Evolutionary conservation across 2,888 invertebrate genomes (phyloP).

Genomic region (Eupithecia subfuscata): DNA sequence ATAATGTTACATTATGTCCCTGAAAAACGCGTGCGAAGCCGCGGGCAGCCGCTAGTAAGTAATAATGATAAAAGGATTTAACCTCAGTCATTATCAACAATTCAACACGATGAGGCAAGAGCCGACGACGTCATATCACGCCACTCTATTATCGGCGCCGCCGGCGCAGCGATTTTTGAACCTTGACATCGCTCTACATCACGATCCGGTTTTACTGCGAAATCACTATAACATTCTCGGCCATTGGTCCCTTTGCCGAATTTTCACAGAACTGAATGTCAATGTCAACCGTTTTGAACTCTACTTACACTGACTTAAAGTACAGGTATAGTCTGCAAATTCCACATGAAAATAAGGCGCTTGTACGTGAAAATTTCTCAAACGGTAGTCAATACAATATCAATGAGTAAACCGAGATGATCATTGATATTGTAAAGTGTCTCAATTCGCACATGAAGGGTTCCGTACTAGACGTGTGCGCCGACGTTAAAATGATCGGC

Average conservation of each 20-base stretch:
- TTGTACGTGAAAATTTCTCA: not conserved
- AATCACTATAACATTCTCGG: conserved; percentile 31
- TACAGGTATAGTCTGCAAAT: not conserved
- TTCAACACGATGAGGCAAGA: conserved; percentile 36
- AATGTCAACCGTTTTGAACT: conserved; percentile 15
- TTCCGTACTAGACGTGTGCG: no score
- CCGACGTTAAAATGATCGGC: no score
- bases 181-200: conserved; percentile 63
- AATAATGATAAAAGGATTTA: not conserved
- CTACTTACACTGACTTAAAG: not conserved
- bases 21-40: not conserved
- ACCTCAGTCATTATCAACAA: conserved; percentile 14
- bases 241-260: conserved; percentile 29
- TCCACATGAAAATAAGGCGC: not conserved
- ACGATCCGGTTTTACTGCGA: conserved; percentile 41
- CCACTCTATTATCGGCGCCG: conserved; percentile 70
- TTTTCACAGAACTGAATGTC: conserved; percentile 14
- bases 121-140: conserved; percentile 76
- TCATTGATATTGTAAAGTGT: no score
- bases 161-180: conserved; percentile 52
- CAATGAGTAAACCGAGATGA: not conserved
- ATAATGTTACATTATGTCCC: no score
- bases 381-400: not conserved
- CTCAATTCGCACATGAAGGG: no score
- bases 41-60: not conserved